Conservation (phyloP, 2,797 vertebrate species). For the Chromis chromis region DNA sequence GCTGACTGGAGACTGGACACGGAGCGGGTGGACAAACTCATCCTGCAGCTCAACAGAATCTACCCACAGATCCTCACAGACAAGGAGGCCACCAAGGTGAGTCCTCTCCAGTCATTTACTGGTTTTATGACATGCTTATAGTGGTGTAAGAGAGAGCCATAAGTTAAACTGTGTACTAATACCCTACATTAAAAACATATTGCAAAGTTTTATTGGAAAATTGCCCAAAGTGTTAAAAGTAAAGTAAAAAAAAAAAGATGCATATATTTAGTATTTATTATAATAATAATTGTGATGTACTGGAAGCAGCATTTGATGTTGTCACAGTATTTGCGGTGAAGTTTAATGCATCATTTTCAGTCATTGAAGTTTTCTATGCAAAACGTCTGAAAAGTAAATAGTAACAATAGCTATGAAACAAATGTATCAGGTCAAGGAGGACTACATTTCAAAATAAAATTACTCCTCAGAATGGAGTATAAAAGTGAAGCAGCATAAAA, state of each 20-base stretch:
- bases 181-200: neutral
- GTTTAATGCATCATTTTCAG: neutral
- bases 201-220: neutral
- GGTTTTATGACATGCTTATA: neutral
- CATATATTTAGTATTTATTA: neutral
- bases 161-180: too few species aligned
- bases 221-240: neutral
- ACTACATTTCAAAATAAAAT: too few species aligned
- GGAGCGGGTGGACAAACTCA: constrained; percentile 92
- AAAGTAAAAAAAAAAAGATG: too few species aligned
- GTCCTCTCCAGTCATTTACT: neutral
- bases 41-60: constrained; percentile 97
- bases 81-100: constrained; percentile 94
- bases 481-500: neutral
- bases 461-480: neutral
- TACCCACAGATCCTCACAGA: constrained; percentile 97
- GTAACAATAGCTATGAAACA: too few species aligned
- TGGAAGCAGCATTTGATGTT: neutral
- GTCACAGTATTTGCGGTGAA: neutral
- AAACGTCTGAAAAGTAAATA: neutral
- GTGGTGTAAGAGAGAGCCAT: neutral
- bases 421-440: too few species aligned
- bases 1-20: constrained; percentile 87
- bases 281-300: neutral
- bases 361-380: neutral